Evolutionary conservation across 2,113 vertebrate species (phyloP).

Genomic region (Corapipo altera): DNA sequence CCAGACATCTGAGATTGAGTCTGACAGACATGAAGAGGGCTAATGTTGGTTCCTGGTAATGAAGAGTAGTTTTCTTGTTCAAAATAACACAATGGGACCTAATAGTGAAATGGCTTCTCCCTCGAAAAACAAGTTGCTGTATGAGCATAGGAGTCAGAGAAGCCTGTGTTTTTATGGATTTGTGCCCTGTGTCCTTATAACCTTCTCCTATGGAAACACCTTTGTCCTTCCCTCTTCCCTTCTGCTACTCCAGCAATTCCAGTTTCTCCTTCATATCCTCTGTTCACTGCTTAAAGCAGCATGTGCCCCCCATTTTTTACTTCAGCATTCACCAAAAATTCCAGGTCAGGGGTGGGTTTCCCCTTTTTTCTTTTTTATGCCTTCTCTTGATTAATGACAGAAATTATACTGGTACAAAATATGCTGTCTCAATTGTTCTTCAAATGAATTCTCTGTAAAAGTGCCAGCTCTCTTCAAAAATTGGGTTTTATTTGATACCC

Average conservation of each 20-base stretch:
- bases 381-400: neutral
- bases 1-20: conserved; percentile 22
- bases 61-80: conserved; percentile 34
- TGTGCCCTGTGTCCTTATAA: neutral
- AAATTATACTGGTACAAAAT: neutral
- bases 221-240: neutral
- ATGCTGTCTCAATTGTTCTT: neutral
- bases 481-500: neutral
- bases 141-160: neutral
- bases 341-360: neutral
- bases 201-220: neutral
- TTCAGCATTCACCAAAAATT: neutral
- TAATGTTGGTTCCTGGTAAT: neutral
- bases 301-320: neutral
- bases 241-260: neutral
- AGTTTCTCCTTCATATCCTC: neutral
- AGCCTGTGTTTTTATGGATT: neutral
- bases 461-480: neutral
- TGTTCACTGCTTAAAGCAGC: neutral
- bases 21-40: conserved; percentile 28
- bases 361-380: fast-evolving
- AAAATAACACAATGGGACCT: conserved; percentile 9
- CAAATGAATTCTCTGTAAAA: neutral
- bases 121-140: neutral
- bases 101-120: neutral